Base-by-base conservation (phyloP, 35 echinoderm and acorn worm genomes). In the Nesometra sesokonis region DNA sequence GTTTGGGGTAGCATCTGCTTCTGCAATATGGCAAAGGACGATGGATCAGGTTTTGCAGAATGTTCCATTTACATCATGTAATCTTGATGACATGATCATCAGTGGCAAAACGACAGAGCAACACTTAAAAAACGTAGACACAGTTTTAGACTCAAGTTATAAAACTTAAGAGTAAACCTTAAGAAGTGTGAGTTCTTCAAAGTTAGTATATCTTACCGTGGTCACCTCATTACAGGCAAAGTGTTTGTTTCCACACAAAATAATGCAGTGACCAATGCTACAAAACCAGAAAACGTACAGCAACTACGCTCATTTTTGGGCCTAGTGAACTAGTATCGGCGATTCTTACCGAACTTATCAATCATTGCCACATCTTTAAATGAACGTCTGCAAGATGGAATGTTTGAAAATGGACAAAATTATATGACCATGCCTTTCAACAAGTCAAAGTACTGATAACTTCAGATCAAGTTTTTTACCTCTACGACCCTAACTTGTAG, bases 311-410 rank as follows among this genome's bases (percentile, higher is more conserved):
- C 30, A 57, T 80, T 88, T 4, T 82, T 37, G 31, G 87, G 80
- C 19, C 17, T 76, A 0, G 82, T 88, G 21, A 88, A 46, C 17
- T 88, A 88, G 21, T 88, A 88, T 37, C 30, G 87, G 21, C 37
- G 78, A 3, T 88, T 88, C 13, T 57, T 88, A 17, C 87, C 79
- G 29, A 88, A 82, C 39, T 76, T 88, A 37, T 81, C 80, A 1
- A 57, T 79, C 1, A n/a, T 88, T 57, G 57, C 82, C 33, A 39
- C 79, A 29, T 33, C 46, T 0, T 13, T 88, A 9, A 82, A 88
- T 57, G 38, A 82, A 35, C 34, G 7, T 3, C 21, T 57, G 13
- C 46, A 88, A 35, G 32, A 67, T 0, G 57, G 13, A 57, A 57
- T 11, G 30, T 35, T 13, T 82, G 80, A 29, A 0, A 40, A 32